A percentile compares a stretch with the other conserved stretches of the same genome.
phyloP scores from a whole-genome alignment of 1,140 invertebrate species.

The Diprion similis region DNA sequence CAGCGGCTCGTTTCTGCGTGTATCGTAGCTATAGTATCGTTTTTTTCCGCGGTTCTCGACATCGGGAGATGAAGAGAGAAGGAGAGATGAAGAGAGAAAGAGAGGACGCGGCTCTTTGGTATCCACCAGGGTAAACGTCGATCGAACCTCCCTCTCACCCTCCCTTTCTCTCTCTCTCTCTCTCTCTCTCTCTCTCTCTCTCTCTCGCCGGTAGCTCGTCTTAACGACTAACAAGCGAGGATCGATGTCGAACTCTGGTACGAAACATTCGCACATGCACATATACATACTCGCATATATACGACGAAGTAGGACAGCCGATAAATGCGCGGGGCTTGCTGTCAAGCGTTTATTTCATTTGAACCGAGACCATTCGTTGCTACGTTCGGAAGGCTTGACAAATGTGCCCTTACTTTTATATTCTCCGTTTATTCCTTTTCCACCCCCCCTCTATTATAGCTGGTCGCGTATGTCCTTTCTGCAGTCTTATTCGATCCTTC shows the following conservation, averaged over 20 bases:
- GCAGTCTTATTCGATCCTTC: too few species aligned
- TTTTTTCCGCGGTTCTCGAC: not conserved
- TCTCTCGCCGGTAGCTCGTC: slow-evolving; percentile 3
- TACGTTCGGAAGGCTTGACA: too few species aligned
- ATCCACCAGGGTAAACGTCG: not conserved
- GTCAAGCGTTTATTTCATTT: slow-evolving; percentile 8
- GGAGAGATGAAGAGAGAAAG: slow-evolving; percentile 10
- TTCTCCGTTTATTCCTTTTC: too few species aligned
- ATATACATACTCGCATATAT: not conserved
- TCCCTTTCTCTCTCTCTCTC: not conserved
- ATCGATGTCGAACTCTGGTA: slow-evolving; percentile 18
- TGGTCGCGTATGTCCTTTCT: too few species aligned
- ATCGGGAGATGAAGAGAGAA: slow-evolving; percentile 35
- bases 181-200: too few species aligned
- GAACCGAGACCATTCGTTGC: not conserved
- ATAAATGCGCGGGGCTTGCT: not conserved
- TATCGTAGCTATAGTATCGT: too few species aligned
- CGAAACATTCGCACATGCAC: not conserved
- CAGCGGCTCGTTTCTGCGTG: not conserved
- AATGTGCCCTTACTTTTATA: too few species aligned
- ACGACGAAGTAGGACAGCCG: not conserved
- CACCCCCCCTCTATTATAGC: too few species aligned
- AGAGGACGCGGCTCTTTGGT: not conserved
- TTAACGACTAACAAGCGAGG: slow-evolving; percentile 13
- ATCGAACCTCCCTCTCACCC: not conserved